Evolutionary conservation across 2,888 invertebrate species (phyloP).

Genomic region (Machimus atricapillus): DNA sequence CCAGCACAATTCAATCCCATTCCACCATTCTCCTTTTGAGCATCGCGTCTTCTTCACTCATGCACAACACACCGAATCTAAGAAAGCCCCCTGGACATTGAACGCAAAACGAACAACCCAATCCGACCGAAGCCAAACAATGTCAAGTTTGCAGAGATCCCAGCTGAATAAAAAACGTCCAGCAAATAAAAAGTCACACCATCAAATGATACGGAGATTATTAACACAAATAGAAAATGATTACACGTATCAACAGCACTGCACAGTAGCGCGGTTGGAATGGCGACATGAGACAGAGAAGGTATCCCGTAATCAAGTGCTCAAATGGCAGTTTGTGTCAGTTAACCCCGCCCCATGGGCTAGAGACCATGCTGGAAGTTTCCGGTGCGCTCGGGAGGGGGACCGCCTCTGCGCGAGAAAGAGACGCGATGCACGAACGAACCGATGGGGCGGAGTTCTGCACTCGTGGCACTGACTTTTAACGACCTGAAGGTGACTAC

Average conservation of each 20-base stretch:
- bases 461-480: not conserved
- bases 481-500: no score
- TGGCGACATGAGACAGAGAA: not conserved
- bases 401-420: not conserved
- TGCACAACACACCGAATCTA: not conserved
- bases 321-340: not conserved
- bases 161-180: constrained; percentile 33
- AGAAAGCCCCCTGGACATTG: constrained; percentile 20
- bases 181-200: constrained; percentile 41
- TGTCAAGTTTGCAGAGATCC: constrained; percentile 36
- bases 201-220: constrained; percentile 45
- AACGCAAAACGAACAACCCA: constrained; percentile 33
- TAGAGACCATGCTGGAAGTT: not conserved
- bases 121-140: constrained; percentile 35
- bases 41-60: not conserved
- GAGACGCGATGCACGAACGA: not conserved
- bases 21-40: not conserved
- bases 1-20: not conserved
- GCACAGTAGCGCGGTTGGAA: constrained; percentile 8
- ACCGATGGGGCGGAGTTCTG: not conserved
- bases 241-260: constrained; percentile 44
- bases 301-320: constrained; percentile 5
- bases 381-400: not conserved
- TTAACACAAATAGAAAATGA: constrained; percentile 46
- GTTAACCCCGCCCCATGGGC: constrained; percentile 16